These are phyloP conservation scores for Ophioderma brevispina DNA, from an alignment of 35 echinoderm and acorn worm species.

Conservation along the genomic window DNA sequence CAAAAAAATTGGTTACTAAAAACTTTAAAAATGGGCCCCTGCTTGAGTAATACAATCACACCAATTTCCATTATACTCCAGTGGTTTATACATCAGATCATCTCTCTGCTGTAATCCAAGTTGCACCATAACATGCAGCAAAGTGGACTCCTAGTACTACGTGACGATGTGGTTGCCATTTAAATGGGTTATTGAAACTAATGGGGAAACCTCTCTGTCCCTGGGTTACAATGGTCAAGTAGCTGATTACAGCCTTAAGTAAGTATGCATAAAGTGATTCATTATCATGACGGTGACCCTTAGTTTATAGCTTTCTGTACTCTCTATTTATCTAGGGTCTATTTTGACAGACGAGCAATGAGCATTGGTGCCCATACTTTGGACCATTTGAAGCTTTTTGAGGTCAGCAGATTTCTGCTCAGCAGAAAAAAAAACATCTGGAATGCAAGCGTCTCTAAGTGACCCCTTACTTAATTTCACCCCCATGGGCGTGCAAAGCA, in stretches of 20 bases:
- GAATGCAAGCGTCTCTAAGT: too few relatives aligned
- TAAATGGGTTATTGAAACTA: constrained; percentile 93
- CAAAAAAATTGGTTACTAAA: too few relatives aligned
- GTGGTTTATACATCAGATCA: constrained; percentile 95
- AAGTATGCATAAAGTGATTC: constrained; percentile 22
- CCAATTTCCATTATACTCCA: constrained; percentile 83
- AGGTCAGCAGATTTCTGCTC: too few relatives aligned
- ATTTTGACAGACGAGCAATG: too few relatives aligned
- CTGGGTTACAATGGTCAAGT: constrained; percentile 84
- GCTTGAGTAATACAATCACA: too few relatives aligned
- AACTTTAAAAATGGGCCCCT: too few relatives aligned
- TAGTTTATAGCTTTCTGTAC: background rate
- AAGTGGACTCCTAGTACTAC: constrained; percentile 85
- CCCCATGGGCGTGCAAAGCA: too few relatives aligned
- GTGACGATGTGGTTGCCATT: constrained; percentile 77
- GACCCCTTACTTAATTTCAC: too few relatives aligned
- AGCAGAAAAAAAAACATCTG: too few relatives aligned
- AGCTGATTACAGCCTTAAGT: constrained; percentile 42
- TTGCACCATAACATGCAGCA: constrained; percentile 75
- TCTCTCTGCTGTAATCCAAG: constrained; percentile 91
- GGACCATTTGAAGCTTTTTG: too few relatives aligned
- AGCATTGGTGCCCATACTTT: background rate
- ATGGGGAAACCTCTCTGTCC: constrained; percentile 79
- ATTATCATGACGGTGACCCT: too few relatives aligned
- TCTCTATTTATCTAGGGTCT: background rate